A percentile compares a stretch with the other conserved stretches of the same genome.
Conservation (phyloP, 35 echinoderm and acorn worm species). For the Strongylocentrotus purpuratus region DNA sequence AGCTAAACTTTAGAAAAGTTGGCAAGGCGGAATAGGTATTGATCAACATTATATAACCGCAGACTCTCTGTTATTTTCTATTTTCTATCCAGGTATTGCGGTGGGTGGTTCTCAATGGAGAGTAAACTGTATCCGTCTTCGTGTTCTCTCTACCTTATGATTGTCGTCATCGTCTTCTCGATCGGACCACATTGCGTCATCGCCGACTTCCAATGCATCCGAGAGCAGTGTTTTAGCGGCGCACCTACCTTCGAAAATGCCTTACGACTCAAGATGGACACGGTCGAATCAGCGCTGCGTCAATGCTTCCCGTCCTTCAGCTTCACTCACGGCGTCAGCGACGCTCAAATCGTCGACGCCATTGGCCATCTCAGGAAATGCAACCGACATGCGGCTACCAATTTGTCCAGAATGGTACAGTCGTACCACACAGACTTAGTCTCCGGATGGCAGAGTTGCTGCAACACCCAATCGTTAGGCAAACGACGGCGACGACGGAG, state of each 20-base stretch:
- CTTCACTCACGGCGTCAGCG: not conserved
- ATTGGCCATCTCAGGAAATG: not conserved
- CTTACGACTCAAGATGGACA: slow-evolving; percentile 22
- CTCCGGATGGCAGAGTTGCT: slow-evolving; percentile 13
- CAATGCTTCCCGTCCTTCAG: slow-evolving; percentile 21
- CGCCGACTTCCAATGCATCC: slow-evolving; percentile 20
- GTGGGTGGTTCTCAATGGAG: not conserved
- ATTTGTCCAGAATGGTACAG: not conserved
- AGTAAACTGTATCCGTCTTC: not conserved
- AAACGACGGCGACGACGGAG: not conserved
- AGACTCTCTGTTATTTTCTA: not conserved
- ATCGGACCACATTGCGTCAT: slow-evolving; percentile 16
- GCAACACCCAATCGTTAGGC: not conserved
- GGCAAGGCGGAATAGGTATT: too few relatives aligned
- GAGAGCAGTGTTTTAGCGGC: not conserved
- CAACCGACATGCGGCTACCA: not conserved
- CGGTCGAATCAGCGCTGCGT: not conserved
- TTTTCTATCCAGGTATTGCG: not conserved
- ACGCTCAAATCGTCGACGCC: not conserved
- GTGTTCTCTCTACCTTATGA: not conserved
- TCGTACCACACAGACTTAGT: not conserved
- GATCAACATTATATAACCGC: not conserved
- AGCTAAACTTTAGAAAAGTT: too few relatives aligned
- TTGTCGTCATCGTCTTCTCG: not conserved
- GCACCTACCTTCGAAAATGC: slow-evolving; percentile 25